These are phyloP conservation scores for Artibeus jamaicensis DNA, from an alignment of 2,797 vertebrate species.

Conservation along the genomic window DNA sequence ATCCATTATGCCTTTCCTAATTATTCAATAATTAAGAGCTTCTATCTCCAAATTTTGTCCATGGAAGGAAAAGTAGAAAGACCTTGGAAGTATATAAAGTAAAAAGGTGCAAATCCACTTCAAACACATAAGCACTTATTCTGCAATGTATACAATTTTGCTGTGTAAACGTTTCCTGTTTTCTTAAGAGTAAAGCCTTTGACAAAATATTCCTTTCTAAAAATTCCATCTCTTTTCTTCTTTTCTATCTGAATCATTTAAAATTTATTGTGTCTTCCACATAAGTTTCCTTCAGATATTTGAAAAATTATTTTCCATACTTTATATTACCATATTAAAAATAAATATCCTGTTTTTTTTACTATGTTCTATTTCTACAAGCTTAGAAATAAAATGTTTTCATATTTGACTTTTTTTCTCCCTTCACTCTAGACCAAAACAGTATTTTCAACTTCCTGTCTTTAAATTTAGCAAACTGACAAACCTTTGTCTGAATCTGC, in stretches of 20 bases:
- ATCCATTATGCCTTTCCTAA: neutral
- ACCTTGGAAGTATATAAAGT: neutral
- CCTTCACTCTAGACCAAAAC: neutral
- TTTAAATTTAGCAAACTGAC: neutral
- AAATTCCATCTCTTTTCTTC: neutral
- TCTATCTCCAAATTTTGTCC: neutral
- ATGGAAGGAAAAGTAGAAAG: neutral
- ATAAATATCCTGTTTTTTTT: neutral
- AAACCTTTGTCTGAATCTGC: neutral
- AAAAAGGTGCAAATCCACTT: neutral
- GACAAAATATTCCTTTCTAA: neutral
- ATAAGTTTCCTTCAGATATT: neutral
- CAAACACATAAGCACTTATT: neutral
- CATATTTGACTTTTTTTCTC: neutral
- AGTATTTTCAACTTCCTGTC: neutral
- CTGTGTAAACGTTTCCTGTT: neutral
- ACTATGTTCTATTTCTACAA: neutral
- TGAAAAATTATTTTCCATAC: neutral
- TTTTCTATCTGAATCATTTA: neutral
- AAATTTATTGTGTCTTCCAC: neutral
- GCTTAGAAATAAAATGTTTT: constrained; percentile 21
- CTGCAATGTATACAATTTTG: neutral
- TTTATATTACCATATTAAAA: neutral
- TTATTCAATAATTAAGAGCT: neutral
- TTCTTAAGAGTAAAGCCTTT: neutral